Conservation (phyloP, 2,113 vertebrate genomes). For the Pardalotus punctatus region DNA sequence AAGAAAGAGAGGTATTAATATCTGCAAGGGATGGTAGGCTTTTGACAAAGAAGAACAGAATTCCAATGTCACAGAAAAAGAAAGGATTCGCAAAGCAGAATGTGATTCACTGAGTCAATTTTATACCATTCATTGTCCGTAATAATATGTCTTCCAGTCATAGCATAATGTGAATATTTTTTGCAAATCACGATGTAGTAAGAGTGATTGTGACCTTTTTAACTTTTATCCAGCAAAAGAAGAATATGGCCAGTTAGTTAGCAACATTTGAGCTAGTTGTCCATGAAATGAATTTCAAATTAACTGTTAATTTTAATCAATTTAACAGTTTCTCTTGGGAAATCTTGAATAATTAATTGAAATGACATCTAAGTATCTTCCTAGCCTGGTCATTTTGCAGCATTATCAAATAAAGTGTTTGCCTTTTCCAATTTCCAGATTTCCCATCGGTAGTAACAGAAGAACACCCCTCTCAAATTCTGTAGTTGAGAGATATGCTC, state of each 20-base stretch:
- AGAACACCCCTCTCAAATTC: not conserved
- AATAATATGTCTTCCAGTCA: not conserved
- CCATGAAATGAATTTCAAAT: not conserved
- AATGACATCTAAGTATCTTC: not conserved
- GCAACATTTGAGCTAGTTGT: not conserved
- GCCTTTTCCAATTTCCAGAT: not conserved
- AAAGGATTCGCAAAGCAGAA: not conserved
- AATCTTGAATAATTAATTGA: not conserved
- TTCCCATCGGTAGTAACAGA: not conserved
- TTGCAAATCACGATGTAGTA: not conserved
- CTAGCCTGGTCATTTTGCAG: not conserved
- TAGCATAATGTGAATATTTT: not conserved
- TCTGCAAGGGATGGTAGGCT: not conserved
- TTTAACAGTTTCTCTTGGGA: not conserved
- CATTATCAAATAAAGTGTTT: not conserved
- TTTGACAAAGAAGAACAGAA: not conserved
- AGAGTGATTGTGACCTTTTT: not conserved
- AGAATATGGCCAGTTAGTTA: not conserved
- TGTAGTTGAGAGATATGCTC: not conserved
- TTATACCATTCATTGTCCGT: not conserved
- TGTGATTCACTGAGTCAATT: not conserved
- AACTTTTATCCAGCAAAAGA: not conserved
- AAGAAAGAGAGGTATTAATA: not conserved
- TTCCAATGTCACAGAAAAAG: not conserved
- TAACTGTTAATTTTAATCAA: conserved; percentile 8